phyloP scores from a whole-genome alignment of 2,888 invertebrate genomes.

The Embidobia sp. region DNA sequence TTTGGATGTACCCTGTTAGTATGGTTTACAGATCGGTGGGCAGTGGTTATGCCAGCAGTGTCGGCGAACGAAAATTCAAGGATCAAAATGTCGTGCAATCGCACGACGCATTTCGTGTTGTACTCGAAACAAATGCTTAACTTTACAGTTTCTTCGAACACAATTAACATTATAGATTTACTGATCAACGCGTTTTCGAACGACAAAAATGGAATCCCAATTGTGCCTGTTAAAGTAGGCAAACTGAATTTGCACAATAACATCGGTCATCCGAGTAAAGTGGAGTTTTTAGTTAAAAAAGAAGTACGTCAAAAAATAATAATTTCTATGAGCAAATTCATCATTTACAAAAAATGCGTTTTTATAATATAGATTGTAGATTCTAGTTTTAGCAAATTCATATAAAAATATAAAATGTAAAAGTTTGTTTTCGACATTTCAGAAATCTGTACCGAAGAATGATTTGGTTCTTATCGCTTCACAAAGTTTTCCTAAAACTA shows the following conservation, averaged over 20 bases:
- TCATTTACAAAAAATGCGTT: no score
- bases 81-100: conserved; percentile 41
- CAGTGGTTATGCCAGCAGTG: conserved; percentile 15
- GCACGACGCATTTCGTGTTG: conserved; percentile 86
- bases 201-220: conserved; percentile 76
- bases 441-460: conserved; percentile 48
- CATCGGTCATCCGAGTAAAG: conserved; percentile 82
- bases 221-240: conserved; percentile 71
- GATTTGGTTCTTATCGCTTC: conserved; percentile 43
- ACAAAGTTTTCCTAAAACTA: conserved; percentile 50
- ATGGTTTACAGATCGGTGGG: conserved; percentile 41
- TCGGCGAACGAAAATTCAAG: conserved; percentile 31
- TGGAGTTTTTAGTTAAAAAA: conserved; percentile 74
- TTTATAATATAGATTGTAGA: no score
- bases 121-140: conserved; percentile 87
- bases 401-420: no score
- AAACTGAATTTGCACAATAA: conserved; percentile 84
- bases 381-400: neutral
- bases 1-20: no score
- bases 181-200: conserved; percentile 80
- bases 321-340: no score
- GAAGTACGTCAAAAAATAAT: conserved; percentile 68
- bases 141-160: conserved; percentile 86
- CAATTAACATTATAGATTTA: conserved; percentile 84
- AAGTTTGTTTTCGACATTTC: conserved; percentile 10